Evolutionary conservation across 1,140 invertebrate species (phyloP).

Genomic region (Achroia grisella): DNA sequence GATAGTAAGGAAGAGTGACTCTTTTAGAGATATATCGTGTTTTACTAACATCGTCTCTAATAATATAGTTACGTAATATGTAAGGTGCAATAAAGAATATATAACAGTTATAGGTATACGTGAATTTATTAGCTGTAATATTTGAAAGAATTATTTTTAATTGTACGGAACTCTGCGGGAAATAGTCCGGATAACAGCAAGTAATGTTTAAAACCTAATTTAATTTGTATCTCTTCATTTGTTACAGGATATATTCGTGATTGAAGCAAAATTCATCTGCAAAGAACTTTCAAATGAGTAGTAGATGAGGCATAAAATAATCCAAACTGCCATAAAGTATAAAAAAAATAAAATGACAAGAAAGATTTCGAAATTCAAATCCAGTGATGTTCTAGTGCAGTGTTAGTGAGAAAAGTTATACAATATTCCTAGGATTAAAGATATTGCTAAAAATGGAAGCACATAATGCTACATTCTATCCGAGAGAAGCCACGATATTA

Average conservation of each 20-base stretch:
- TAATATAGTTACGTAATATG: too few species aligned
- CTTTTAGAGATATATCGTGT: too few species aligned
- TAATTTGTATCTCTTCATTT: constrained; percentile 8
- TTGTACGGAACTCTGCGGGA: too few species aligned
- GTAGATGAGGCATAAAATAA: neutral
- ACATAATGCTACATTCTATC: constrained; percentile 70
- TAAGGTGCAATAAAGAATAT: too few species aligned
- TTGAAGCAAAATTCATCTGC: neutral
- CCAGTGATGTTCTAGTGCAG: constrained; percentile 10
- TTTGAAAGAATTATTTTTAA: too few species aligned
- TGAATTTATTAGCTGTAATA: too few species aligned
- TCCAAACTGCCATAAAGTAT: constrained; percentile 2
- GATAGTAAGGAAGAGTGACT: too few species aligned
- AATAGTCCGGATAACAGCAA: constrained; percentile 3
- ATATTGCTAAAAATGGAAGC: constrained; percentile 17
- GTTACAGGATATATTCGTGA: constrained; percentile 10
- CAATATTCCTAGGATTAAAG: constrained; percentile 9
- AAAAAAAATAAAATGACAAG: constrained; percentile 13
- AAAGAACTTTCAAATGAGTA: neutral
- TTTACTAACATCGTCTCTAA: too few species aligned
- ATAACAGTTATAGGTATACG: too few species aligned
- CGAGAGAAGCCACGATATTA: constrained; percentile 82
- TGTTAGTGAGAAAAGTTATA: constrained; percentile 6
- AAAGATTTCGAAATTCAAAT: constrained; percentile 17
- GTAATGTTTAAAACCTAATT: constrained; percentile 7